Percentiles rank a stretch among this genome's conserved stretches.
Evolutionary conservation across 2,797 vertebrate species (phyloP).

Genomic region (Gambusia yucatana): DNA sequence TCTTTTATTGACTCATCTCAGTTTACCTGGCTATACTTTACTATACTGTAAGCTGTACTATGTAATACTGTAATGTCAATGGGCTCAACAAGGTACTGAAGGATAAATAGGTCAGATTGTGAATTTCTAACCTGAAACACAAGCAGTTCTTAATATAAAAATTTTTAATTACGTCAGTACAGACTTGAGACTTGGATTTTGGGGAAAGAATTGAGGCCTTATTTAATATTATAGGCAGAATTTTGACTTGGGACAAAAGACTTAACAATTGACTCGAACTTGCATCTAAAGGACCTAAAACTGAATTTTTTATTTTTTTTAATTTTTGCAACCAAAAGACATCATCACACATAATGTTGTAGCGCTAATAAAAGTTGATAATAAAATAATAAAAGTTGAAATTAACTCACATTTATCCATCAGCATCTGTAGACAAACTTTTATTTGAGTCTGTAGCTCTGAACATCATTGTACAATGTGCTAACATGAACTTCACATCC

Average conservation of each 20-base stretch:
- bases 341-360: background rate
- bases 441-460: background rate
- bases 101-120: background rate
- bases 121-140: background rate
- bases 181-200: background rate
- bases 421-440: background rate
- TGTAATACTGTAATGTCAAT: background rate
- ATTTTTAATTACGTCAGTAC: background rate
- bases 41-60: background rate
- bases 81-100: no score
- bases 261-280: background rate
- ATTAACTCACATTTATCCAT: background rate
- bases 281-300: background rate
- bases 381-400: background rate
- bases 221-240: background rate
- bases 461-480: background rate
- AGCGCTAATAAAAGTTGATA: background rate
- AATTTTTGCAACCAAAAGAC: background rate
- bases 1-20: background rate
- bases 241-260: background rate
- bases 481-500: background rate
- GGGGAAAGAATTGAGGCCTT: background rate
- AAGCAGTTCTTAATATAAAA: background rate
- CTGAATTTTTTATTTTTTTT: no score
- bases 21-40: background rate